Conservation (phyloP, 2,113 vertebrate genomes). For the Origma solitaria region DNA sequence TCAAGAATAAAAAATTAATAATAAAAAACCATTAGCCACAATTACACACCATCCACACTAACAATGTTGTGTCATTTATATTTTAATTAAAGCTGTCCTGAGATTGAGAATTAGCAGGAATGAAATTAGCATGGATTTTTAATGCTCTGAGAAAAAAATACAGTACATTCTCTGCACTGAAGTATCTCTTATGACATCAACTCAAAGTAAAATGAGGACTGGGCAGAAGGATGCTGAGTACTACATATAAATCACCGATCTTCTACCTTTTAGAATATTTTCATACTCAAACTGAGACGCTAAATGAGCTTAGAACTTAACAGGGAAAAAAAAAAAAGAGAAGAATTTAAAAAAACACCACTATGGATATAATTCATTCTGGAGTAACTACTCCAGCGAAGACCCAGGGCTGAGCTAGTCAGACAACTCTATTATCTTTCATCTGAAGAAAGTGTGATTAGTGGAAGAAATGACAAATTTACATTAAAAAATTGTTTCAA, state of each 20-base stretch:
- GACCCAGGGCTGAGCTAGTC: background rate
- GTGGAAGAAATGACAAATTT: constrained; percentile 31
- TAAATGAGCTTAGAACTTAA: background rate
- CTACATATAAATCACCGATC: constrained; percentile 2
- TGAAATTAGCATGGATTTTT: constrained; percentile 14
- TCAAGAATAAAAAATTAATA: constrained; percentile 15
- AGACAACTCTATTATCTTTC: constrained; percentile 6
- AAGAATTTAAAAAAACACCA: background rate
- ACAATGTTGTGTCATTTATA: constrained; percentile 23
- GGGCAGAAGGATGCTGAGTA: background rate
- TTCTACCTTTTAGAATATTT: constrained; percentile 12
- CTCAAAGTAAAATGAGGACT: background rate
- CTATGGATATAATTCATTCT: background rate
- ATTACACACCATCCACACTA: constrained; percentile 9
- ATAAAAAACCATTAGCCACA: constrained; percentile 15
- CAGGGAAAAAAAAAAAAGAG: background rate
- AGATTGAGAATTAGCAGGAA: background rate
- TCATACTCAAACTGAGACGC: background rate
- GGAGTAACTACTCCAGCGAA: background rate
- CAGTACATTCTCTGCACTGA: background rate
- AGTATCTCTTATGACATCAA: background rate
- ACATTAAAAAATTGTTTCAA: constrained; percentile 14
- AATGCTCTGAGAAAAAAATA: background rate
- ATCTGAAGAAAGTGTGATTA: constrained; percentile 4
- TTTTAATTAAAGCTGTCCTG: constrained; percentile 42